A percentile compares a stretch with the other conserved stretches of the same genome.
phyloP scores from a whole-genome alignment of 2,797 vertebrate genomes.

The Caiman crocodilus region DNA sequence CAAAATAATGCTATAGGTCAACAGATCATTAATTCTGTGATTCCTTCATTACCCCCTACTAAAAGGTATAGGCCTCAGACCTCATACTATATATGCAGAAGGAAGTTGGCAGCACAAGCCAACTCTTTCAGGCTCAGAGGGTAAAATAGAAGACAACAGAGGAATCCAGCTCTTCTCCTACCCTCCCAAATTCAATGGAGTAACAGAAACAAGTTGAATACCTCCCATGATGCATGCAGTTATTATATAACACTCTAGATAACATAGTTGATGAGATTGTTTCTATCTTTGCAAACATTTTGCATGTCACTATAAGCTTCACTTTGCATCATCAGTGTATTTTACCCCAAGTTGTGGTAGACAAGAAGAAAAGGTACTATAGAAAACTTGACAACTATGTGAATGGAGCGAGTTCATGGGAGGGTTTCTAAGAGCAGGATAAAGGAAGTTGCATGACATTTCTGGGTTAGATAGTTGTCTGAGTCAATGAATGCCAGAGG shows the following conservation, averaged over 20 bases:
- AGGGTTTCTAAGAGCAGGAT: not conserved
- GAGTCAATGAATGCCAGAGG: too few relatives aligned
- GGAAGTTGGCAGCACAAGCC: too few relatives aligned
- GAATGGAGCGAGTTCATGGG: not conserved
- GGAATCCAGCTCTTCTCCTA: not conserved
- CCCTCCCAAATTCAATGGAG: not conserved
- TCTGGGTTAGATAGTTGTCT: not conserved
- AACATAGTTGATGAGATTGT: not conserved
- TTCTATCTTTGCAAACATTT: not conserved
- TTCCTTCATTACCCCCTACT: not conserved
- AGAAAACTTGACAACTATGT: not conserved
- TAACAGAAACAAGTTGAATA: not conserved
- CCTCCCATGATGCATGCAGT: not conserved
- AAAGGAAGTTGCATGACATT: not conserved
- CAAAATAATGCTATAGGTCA: not conserved
- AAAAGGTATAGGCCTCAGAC: not conserved
- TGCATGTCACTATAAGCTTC: not conserved
- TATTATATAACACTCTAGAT: not conserved
- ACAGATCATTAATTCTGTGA: not conserved
- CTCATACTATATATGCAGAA: not conserved
- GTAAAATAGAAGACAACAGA: not conserved
- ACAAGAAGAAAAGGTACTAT: not conserved
- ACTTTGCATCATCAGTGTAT: not conserved
- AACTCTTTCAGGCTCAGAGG: too few relatives aligned
- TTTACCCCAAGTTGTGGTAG: not conserved